These are phyloP conservation scores for Solea senegalensis DNA, from an alignment of 2,113 vertebrate genomes.

Conservation along the genomic window DNA sequence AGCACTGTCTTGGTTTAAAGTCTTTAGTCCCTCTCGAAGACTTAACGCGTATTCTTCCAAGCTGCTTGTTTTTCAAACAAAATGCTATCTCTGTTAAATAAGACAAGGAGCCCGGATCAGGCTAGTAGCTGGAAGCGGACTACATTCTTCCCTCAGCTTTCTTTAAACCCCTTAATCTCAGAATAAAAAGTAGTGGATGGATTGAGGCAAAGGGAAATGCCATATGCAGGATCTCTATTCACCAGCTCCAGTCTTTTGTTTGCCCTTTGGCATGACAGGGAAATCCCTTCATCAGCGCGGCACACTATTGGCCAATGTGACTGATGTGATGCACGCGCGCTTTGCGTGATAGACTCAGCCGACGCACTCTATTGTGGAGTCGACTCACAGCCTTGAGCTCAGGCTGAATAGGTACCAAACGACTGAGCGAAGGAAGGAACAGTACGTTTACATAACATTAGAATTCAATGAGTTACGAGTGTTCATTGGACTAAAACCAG, in stretches of 20 bases:
- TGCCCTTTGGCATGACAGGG: slow-evolving; percentile 50
- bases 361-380: slow-evolving; percentile 13
- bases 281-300: slow-evolving; percentile 55
- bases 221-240: slow-evolving; percentile 50
- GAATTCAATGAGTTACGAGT: too few relatives aligned
- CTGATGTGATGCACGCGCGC: slow-evolving; percentile 32
- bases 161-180: slow-evolving; percentile 69
- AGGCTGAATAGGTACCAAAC: slow-evolving; percentile 17
- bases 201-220: slow-evolving; percentile 51
- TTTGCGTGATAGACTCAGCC: slow-evolving; percentile 34
- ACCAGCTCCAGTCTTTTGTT: slow-evolving; percentile 49
- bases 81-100: slow-evolving; percentile 56
- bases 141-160: slow-evolving; percentile 38
- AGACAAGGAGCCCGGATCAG: slow-evolving; percentile 38
- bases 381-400: slow-evolving; percentile 13
- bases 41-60: slow-evolving; percentile 15
- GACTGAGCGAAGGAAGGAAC: neutral
- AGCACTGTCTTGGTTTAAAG: slow-evolving; percentile 29
- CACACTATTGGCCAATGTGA: slow-evolving; percentile 24
- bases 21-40: slow-evolving; percentile 26
- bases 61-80: slow-evolving; percentile 69
- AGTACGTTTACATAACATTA: too few relatives aligned
- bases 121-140: slow-evolving; percentile 54
- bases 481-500: too few relatives aligned
- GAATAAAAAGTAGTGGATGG: slow-evolving; percentile 51